Conservation (phyloP, 2,888 invertebrate genomes). For the Ceriagrion tenellum region DNA sequence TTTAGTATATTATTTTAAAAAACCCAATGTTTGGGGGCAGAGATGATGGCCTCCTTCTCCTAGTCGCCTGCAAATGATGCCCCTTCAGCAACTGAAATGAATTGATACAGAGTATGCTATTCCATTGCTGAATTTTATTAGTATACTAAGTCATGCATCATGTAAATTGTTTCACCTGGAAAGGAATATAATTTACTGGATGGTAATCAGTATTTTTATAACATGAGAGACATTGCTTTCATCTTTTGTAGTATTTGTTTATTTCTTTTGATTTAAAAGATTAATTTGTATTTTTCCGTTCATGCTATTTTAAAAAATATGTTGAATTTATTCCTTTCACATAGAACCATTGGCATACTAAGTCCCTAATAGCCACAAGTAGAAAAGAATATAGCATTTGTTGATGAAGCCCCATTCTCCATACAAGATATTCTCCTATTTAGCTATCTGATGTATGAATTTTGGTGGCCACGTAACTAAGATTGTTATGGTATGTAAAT, state of each 20-base stretch:
- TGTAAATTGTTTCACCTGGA: not conserved
- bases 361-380: not conserved
- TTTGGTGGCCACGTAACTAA: not conserved
- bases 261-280: not conserved
- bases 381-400: not conserved
- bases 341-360: not conserved
- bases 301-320: not conserved
- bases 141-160: not conserved
- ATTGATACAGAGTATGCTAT: not conserved
- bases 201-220: not conserved
- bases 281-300: not conserved
- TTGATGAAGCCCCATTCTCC: not conserved
- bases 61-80: not conserved
- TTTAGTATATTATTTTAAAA: no score
- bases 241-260: not conserved
- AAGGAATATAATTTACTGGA: not conserved
- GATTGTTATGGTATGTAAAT: not conserved
- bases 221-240: not conserved
- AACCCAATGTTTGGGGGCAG: no score
- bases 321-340: slow-evolving; percentile 12
- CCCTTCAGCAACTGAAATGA: not conserved
- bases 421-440: not conserved
- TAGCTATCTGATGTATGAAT: slow-evolving; percentile 4
- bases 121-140: not conserved
- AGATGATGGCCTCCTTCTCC: not conserved